A percentile compares a stretch with the other conserved stretches of the same genome.
Evolutionary conservation across 2,113 vertebrate species (phyloP).

Genomic region (Diphyllodes magnificus): DNA sequence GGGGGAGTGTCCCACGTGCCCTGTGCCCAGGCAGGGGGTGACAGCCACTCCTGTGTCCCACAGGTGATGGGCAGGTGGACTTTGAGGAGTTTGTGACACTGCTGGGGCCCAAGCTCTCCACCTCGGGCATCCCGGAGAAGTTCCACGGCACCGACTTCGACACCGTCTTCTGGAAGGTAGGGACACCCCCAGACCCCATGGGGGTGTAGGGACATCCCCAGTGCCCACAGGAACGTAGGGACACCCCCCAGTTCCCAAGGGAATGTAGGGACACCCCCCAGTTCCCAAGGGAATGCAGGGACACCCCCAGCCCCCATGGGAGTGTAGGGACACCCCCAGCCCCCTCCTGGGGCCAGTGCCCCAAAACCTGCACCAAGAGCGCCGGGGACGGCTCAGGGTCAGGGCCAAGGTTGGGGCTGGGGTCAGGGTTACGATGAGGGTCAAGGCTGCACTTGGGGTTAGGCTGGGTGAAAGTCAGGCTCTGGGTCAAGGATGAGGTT

Average conservation of each 20-base stretch:
- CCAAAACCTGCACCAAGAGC: fast-evolving
- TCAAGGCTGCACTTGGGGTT: not conserved
- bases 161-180: constrained; percentile 98
- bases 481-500: fast-evolving
- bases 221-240: constrained; percentile 82
- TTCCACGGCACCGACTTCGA: constrained; percentile 94
- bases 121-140: constrained; percentile 90
- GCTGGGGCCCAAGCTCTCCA: constrained; percentile 92
- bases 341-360: fast-evolving
- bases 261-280: not conserved
- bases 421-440: not conserved
- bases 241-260: fast-evolving
- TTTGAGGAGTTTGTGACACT: constrained; percentile 98
- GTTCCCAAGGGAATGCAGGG: constrained; percentile 84
- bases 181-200: not conserved
- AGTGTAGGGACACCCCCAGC: constrained; percentile 71
- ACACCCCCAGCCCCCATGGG: constrained; percentile 21
- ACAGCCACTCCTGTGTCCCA: fast-evolving
- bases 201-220: not conserved
- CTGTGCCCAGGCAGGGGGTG: not conserved
- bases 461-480: no score
- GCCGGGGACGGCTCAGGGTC: fast-evolving
- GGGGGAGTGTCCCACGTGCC: fast-evolving
- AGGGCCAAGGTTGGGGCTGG: fast-evolving
- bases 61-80: constrained; percentile 95